Evolutionary conservation across 2,113 vertebrate species (phyloP).

Genomic region (Hucho hucho): DNA sequence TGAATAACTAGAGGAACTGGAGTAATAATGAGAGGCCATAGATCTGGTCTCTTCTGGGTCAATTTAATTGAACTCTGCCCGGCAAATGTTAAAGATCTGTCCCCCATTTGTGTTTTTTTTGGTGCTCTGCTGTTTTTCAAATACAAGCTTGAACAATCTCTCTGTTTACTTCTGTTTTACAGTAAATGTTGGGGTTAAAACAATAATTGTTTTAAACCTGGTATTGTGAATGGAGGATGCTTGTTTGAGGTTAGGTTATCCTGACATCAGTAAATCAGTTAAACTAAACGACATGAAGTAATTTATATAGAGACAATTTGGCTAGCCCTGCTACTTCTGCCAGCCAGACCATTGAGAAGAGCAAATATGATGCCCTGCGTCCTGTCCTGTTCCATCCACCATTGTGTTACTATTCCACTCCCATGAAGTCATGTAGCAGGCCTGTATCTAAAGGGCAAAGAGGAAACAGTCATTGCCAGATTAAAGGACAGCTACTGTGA

Average conservation of each 20-base stretch:
- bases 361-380: not conserved
- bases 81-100: not conserved
- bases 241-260: not conserved
- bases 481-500: not conserved
- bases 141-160: not conserved
- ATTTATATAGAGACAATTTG: not conserved
- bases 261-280: not conserved
- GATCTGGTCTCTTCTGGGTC: not conserved
- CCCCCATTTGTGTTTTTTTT: not conserved
- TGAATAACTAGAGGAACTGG: not conserved
- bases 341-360: not conserved
- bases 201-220: not conserved
- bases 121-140: not conserved
- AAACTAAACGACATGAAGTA: not conserved
- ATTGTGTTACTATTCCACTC: not conserved
- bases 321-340: not conserved
- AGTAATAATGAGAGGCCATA: not conserved
- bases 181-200: not conserved
- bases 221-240: not conserved
- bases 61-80: not conserved
- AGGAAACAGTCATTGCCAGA: not conserved
- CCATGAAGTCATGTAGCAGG: not conserved
- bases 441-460: not conserved
- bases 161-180: not conserved
- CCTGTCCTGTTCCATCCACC: not conserved